phyloP scores from a whole-genome alignment of 2,888 invertebrate genomes.

The Ornithoptera alexandrae region DNA sequence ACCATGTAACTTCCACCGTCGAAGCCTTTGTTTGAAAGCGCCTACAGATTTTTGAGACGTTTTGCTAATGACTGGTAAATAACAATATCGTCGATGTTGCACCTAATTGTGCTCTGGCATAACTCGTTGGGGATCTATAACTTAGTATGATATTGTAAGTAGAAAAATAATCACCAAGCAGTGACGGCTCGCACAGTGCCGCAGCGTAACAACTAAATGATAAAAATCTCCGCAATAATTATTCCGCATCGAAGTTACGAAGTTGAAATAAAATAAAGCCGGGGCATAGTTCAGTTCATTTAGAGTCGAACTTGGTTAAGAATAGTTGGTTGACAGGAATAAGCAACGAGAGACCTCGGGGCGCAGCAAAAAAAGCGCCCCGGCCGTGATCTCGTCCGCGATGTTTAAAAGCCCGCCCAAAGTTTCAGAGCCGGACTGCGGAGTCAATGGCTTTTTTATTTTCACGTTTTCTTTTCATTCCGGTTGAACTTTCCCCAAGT shows the following conservation, averaged over 20 bases:
- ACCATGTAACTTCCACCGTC: constrained; percentile 26
- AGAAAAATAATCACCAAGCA: not conserved
- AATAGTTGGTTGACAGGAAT: constrained; percentile 66
- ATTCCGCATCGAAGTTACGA: constrained; percentile 18
- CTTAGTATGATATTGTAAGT: no score
- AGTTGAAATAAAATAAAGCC: constrained; percentile 25
- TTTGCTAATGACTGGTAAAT: constrained; percentile 2
- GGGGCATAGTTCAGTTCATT: constrained; percentile 27
- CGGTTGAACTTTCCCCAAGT: constrained; percentile 74
- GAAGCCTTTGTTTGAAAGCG: constrained; percentile 22
- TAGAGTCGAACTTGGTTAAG: constrained; percentile 27
- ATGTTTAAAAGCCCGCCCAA: constrained; percentile 70
- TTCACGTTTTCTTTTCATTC: constrained; percentile 74
- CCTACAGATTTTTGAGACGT: constrained; percentile 15
- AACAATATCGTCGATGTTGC: no score
- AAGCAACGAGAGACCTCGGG: constrained; percentile 58
- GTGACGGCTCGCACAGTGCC: constrained; percentile 1
- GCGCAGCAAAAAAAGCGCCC: constrained; percentile 54
- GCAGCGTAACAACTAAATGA: constrained; percentile 6
- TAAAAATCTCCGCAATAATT: constrained; percentile 24
- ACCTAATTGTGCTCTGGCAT: no score
- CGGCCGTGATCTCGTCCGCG: constrained; percentile 60
- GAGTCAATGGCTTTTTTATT: constrained; percentile 79
- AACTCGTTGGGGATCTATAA: no score
- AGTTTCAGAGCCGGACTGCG: constrained; percentile 67